Evolutionary conservation across 2,113 vertebrate species (phyloP).

Genomic region (Atlantisia rogersi): DNA sequence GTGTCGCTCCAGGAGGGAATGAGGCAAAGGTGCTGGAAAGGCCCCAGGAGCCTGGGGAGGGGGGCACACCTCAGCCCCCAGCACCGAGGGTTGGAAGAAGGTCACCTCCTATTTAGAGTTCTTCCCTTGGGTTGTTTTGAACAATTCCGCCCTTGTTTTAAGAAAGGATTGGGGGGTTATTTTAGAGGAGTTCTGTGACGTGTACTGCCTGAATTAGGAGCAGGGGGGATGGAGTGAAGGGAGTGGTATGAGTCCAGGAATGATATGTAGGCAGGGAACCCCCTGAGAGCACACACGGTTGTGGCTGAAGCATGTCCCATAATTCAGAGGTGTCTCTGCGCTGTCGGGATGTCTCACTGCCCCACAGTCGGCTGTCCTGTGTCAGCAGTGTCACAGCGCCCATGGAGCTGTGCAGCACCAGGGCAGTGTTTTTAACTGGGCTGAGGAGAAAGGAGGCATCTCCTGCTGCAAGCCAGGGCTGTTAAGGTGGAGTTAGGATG

Average conservation of each 20-base stretch:
- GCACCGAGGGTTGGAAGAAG: not conserved
- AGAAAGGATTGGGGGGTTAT: not conserved
- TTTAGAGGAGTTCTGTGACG: not conserved
- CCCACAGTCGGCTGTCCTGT: accelerated
- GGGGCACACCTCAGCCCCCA: not conserved
- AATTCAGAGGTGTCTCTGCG: not conserved
- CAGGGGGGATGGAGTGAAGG: not conserved
- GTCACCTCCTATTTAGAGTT: not conserved
- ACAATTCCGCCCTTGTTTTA: constrained; percentile 5
- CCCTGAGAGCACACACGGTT: accelerated
- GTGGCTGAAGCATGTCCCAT: accelerated
- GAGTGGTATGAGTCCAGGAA: not conserved
- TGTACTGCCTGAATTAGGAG: not conserved
- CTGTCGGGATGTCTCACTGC: accelerated
- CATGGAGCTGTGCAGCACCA: not conserved
- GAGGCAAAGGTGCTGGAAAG: constrained; percentile 28
- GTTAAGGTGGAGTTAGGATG: not conserved
- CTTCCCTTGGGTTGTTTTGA: constrained; percentile 1
- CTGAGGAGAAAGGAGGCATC: not conserved
- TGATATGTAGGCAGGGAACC: not conserved
- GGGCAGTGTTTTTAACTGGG: not conserved
- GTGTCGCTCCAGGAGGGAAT: not conserved
- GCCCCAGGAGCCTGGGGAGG: not conserved
- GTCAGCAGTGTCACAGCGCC: not conserved
- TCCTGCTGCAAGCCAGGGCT: not conserved